Evolutionary conservation across 2,113 vertebrate genomes (phyloP), one percentile per base, ranked within the genome.

Genomic region (Halcyon senegalensis): DNA sequence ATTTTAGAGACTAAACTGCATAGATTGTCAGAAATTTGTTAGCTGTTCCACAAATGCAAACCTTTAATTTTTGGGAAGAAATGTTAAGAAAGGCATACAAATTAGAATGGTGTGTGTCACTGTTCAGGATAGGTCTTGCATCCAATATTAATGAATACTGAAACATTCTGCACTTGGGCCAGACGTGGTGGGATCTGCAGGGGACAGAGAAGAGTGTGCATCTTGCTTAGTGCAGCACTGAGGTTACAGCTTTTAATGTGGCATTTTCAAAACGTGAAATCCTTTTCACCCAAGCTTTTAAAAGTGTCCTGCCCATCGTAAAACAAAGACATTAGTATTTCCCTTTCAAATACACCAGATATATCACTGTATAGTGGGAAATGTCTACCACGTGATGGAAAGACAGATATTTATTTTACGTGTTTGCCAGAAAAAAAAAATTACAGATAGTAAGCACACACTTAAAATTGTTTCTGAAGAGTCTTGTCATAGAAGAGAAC

Each of bases 231-330:
- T 10, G 37, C 35, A 63, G 70, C 13, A 25, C 24, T 12, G 37
- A 68, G 44, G 21, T 77, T 59, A 46, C 8, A 76, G 37, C 19
- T 60, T 51, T 89, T 70, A 64, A 44, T 31, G 33, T 37, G 35
- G 24, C 3, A 44, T 51, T 70, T 66, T 60, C 51, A 81, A 44
- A 39, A 67, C 33, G 7, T 33, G 14, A 94, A 84, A 79, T 60
- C 24, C 5, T 70, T 46, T 27, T 7, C 20, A 63, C 16, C 5
- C 2, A 2, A 56, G 17, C 12, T 68, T 72, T 79, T 33, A 55
- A 10, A 90, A 48, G 35, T 11, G 4, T 25, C 60, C 48, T 82
- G 23, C 17, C 18, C 4, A 6, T 18, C 0, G 1, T 2, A 30
- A 15, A 41, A 84, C 8, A 39, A 35, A 8, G 4, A 1, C 8